These are phyloP conservation scores for Mimachlamys varia DNA, from an alignment of 2,888 invertebrate species.

Conservation along the genomic window DNA sequence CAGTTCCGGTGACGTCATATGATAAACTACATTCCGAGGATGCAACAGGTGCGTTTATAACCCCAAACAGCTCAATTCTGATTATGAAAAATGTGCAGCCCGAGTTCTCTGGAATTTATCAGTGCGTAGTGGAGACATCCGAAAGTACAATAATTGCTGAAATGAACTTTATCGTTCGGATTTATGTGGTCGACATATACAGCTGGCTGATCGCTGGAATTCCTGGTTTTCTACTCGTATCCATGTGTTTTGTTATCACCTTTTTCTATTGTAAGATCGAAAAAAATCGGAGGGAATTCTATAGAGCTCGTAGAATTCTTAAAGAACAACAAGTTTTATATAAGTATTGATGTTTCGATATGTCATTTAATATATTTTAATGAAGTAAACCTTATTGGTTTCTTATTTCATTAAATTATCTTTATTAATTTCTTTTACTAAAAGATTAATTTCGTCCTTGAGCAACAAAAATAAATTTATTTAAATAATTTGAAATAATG, in stretches of 20 bases:
- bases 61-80: not conserved
- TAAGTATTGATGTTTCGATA: not conserved
- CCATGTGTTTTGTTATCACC: not conserved
- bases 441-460: no score
- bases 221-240: not conserved
- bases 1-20: constrained; percentile 15
- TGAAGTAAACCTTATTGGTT: not conserved
- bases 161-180: not conserved
- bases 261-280: not conserved
- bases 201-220: constrained; percentile 1
- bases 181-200: not conserved
- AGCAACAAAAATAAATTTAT: no score
- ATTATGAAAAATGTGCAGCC: constrained; percentile 24
- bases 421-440: no score
- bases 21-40: constrained; percentile 34
- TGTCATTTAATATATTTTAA: not conserved
- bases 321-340: constrained; percentile 12
- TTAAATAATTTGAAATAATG: no score
- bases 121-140: not conserved
- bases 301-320: not conserved
- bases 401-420: not conserved
- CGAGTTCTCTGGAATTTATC: constrained; percentile 7
- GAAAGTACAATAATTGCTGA: not conserved
- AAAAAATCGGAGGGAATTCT: not conserved
- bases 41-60: not conserved